A percentile compares a stretch with the other conserved stretches of the same genome.
phyloP scores from a whole-genome alignment of 2,113 vertebrate species.

The Protobothrops mucrosquamatus region DNA sequence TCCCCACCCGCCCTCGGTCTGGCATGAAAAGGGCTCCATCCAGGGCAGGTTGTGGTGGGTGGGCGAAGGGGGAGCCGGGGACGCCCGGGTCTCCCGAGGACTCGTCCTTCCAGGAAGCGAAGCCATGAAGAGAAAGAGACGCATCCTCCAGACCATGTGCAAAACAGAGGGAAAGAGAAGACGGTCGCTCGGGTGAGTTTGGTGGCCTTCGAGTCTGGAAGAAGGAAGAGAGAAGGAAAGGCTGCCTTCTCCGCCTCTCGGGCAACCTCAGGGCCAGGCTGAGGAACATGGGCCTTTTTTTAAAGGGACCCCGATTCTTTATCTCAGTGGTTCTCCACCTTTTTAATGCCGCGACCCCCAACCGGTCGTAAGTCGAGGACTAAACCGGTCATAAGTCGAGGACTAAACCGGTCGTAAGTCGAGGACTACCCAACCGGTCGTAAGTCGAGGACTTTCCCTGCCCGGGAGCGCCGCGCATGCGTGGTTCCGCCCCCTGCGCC shows the following conservation, averaged over 20 bases:
- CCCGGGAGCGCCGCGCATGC: too few species aligned
- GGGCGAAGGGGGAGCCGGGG: background rate
- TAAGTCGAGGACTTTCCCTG: too few species aligned
- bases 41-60: background rate
- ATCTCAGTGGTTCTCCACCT: too few species aligned
- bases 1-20: background rate
- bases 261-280: background rate
- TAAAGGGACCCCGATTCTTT: background rate
- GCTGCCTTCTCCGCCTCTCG: background rate
- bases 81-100: background rate
- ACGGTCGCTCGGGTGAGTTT: conserved; percentile 15
- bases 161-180: conserved; percentile 64
- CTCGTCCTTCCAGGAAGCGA: conserved; percentile 52
- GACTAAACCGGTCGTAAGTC: too few species aligned
- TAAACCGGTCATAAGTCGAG: too few species aligned
- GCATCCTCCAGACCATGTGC: conserved; percentile 61
- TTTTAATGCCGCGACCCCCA: too few species aligned
- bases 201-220: background rate
- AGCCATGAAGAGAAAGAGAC: conserved; percentile 52
- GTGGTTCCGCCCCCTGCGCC: too few species aligned
- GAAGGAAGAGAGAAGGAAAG: background rate
- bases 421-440: too few species aligned
- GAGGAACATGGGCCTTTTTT: background rate
- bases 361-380: too few species aligned
- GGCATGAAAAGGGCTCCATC: background rate